These are phyloP conservation scores for Ibidorhyncha struthersii DNA, from an alignment of 2,113 vertebrate genomes.

Conservation along the genomic window DNA sequence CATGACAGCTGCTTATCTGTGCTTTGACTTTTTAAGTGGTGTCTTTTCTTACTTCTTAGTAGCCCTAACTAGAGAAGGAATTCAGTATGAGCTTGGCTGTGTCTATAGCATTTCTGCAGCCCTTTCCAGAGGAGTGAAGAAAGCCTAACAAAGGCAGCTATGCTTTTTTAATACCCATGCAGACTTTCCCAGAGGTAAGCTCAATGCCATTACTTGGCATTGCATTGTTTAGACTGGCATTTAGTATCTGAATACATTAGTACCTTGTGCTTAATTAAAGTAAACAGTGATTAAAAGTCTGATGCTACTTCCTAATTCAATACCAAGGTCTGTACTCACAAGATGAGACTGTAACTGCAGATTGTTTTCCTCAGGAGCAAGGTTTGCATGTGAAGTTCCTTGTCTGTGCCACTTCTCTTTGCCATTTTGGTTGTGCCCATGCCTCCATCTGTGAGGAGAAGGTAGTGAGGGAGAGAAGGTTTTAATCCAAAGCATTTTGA, in stretches of 20 bases:
- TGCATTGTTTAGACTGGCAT: slow-evolving; percentile 28
- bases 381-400: background rate
- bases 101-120: background rate
- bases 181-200: background rate
- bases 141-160: background rate
- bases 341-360: background rate
- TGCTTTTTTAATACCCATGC: background rate
- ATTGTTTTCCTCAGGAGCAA: background rate
- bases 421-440: background rate
- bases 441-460: background rate
- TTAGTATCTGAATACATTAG: slow-evolving; percentile 36
- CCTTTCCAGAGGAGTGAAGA: background rate
- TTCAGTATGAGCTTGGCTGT: background rate
- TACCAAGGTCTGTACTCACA: background rate
- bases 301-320: slow-evolving; percentile 30
- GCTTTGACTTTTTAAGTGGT: background rate
- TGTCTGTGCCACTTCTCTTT: background rate
- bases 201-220: background rate
- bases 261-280: slow-evolving; percentile 22
- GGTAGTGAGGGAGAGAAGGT: background rate
- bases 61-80: background rate
- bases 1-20: background rate
- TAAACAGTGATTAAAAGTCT: slow-evolving; percentile 52
- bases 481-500: background rate
- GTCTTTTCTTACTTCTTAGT: background rate